These are phyloP conservation scores for Schizopygopsis malacanthus DNA, from an alignment of 2,797 vertebrate genomes.

Conservation along the genomic window DNA sequence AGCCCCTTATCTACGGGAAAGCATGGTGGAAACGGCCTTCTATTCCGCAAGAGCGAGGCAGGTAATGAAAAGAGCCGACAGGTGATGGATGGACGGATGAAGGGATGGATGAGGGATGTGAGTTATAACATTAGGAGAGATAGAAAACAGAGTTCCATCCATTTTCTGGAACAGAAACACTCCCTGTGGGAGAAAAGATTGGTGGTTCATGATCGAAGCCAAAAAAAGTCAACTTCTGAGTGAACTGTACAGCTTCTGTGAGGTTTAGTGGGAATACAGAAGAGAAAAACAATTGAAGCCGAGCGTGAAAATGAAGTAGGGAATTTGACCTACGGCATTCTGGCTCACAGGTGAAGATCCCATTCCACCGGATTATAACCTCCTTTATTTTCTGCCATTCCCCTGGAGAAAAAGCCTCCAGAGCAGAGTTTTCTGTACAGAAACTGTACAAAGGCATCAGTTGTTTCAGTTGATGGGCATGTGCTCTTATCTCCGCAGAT, in stretches of 20 bases:
- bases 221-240: constrained; percentile 19
- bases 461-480: background rate
- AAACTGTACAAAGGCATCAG: background rate
- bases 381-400: background rate
- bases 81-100: constrained; percentile 50
- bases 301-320: background rate
- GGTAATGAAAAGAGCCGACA: constrained; percentile 47
- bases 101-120: constrained; percentile 41
- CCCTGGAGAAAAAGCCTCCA: background rate
- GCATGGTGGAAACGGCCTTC: constrained; percentile 4
- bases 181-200: constrained; percentile 34
- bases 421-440: background rate
- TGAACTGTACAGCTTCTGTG: constrained; percentile 6
- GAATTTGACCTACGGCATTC: background rate
- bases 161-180: constrained; percentile 45
- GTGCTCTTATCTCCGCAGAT: background rate
- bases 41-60: constrained; percentile 19
- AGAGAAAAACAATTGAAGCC: constrained; percentile 14
- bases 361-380: constrained; percentile 7
- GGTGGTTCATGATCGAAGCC: constrained; percentile 32
- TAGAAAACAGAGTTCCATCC: constrained; percentile 28
- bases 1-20: constrained; percentile 46
- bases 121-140: constrained; percentile 45
- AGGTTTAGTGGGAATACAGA: background rate
- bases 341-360: constrained; percentile 1